Evolutionary conservation across 1,140 invertebrate genomes (phyloP), one percentile per base, ranked within the genome.

Genomic region (Piezodorus guildinii): DNA sequence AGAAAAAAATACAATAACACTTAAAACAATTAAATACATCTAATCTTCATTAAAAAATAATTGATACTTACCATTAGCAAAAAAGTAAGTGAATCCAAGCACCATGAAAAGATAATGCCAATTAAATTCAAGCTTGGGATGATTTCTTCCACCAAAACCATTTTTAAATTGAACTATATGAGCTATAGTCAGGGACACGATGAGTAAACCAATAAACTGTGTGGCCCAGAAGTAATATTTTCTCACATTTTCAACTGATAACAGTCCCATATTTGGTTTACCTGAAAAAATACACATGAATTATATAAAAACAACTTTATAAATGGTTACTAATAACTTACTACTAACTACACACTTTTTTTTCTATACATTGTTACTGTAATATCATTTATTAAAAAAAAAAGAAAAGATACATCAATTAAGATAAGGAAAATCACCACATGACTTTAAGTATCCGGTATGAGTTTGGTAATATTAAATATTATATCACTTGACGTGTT

Each of bases 141-240:
- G 72, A 2, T 70, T 69, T 10, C 52, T 45, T 61, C 71, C 73
- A 58, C 72, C 69, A 58, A 74, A 76, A 25, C 63, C 63, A 14
- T 27, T 39, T 39, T 54, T 69, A 77, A 78, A 65, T 81, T 75
- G 60, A 70, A 75, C 54, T 74, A 75, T 27, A 75, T 77, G 23
- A 74, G 73, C 0, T 77, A 77, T 6, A 9, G 62, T 52, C 6
- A 63, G 49, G 46, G 27, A 12, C 3, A 51, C 25, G 8, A 63
- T 34, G n/a, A 63, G 62, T 1, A 54, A 9, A 19, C 62, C 62
- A 23, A 63, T 30, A 10, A 63, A 14, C 25, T 63, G 62, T 2
- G 49, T 30, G 12, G 25, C n/a, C 62, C 62, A 63, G 19, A 63
- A 63, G 23, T 16, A 56, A 56, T 23, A 56, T 56, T 56, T 56